phyloP scores from a whole-genome alignment of 2,113 vertebrate species.

The Megaptera novaeangliae region DNA sequence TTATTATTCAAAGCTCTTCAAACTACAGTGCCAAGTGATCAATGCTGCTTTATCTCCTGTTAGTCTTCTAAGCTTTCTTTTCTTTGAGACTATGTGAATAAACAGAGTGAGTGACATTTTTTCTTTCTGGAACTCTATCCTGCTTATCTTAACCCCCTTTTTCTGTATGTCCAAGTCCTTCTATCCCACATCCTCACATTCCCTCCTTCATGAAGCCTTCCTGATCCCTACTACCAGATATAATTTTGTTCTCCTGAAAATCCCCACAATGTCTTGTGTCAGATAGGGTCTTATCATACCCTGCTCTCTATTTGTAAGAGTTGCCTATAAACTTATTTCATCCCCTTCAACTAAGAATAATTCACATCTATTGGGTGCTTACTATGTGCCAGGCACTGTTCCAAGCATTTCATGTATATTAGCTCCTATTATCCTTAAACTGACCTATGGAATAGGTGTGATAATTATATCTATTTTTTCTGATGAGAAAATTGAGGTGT shows the following conservation, averaged over 20 bases:
- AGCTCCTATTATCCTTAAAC: not conserved
- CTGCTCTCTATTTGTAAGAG: not conserved
- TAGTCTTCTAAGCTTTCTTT: not conserved
- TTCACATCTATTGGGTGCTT: not conserved
- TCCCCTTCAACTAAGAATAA: not conserved
- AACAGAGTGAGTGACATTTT: not conserved
- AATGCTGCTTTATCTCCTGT: not conserved
- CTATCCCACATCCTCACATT: not conserved
- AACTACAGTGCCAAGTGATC: not conserved
- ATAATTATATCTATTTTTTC: not conserved
- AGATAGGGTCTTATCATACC: not conserved
- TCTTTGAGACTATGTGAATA: not conserved
- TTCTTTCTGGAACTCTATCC: not conserved
- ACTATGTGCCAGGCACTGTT: not conserved
- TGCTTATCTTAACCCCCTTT: not conserved
- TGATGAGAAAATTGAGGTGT: not conserved
- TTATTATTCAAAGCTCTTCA: not conserved
- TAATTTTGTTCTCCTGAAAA: not conserved
- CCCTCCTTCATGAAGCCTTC: not conserved
- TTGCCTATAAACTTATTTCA: not conserved
- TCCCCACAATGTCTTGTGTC: not conserved
- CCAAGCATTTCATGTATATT: not conserved
- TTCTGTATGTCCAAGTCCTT: not conserved
- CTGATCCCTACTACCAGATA: not conserved
- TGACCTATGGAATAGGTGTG: not conserved